Evolutionary conservation across 2,113 vertebrate genomes (phyloP), one percentile per base, ranked within the genome.

Genomic region (Antigone vipio): DNA sequence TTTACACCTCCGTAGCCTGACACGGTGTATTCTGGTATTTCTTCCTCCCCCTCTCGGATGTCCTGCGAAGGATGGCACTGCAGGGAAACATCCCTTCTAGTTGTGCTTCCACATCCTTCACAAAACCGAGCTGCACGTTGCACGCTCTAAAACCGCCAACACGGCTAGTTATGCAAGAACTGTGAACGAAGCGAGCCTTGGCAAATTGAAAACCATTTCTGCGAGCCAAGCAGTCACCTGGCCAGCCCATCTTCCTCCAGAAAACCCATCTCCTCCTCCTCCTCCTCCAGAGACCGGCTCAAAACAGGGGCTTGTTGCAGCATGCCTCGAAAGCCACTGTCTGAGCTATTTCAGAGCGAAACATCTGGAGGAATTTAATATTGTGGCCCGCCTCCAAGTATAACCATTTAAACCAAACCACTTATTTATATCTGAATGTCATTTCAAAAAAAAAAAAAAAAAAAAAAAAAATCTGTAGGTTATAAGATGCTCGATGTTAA

Each of bases 281-380:
- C 49, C 76, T 77, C 73, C 34, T 71, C 40, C 68, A 64, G 86
- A 84, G 44, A 68, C 24, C 2, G 0, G 9, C 64, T 71, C 76
- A 50, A 23, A 88, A 12, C 66, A 79, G 80, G 69, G 58, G 44
- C 74, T 94, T 19, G 32, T 62, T 60, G 56, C 77, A 72, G 52
- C 0, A 1, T 84, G 69, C 66, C 76, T 84, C 60, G 88, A 87
- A 95, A 94, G 79, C 81, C 82, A 24, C 82, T 18, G 35, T 17
- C 58, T 67, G 93, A 82, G 64, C 35, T 91, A 6, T 44, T 82
- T 45, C 64, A 64, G 85, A 79, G 47, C 2, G 3, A 72, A 92
- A 94, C 90, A 89, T 93, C 95, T 93, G 91, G 83, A 95, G 73
- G 8, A 91, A 13, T 17, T 85, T 27, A 53, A 64, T 11, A 19